These are phyloP conservation scores for Prosopocoilus inquinatus DNA, from an alignment of 2,888 invertebrate genomes.

Conservation along the genomic window DNA sequence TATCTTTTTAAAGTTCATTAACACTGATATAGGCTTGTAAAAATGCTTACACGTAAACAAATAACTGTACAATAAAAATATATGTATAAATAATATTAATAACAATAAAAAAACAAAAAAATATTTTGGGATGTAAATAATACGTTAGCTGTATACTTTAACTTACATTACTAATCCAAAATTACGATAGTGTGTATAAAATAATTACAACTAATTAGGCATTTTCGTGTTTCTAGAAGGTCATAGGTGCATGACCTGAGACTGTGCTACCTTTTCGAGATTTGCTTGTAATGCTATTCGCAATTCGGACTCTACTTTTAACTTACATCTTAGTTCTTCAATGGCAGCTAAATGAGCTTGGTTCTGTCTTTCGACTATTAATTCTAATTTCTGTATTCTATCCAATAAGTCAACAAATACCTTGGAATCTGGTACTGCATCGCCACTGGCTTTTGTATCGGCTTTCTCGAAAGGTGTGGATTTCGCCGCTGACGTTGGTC, in stretches of 20 bases:
- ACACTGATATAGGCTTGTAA: not conserved
- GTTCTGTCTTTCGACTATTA: slow-evolving; percentile 59
- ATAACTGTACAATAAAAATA: slow-evolving; percentile 3
- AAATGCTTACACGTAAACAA: not conserved
- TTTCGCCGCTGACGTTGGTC: slow-evolving; percentile 15
- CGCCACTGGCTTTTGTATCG: slow-evolving; percentile 12
- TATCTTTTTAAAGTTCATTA: no score
- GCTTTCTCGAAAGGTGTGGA: slow-evolving; percentile 21
- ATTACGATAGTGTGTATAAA: not conserved
- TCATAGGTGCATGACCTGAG: slow-evolving; percentile 67
- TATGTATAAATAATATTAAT: not conserved
- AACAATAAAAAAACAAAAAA: slow-evolving; percentile 1
- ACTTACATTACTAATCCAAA: not conserved
- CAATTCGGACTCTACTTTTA: slow-evolving; percentile 64
- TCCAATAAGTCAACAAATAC: slow-evolving; percentile 46
- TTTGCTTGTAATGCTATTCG: slow-evolving; percentile 64
- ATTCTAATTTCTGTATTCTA: slow-evolving; percentile 58
- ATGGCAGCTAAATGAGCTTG: slow-evolving; percentile 60
- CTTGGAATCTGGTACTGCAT: slow-evolving; percentile 26
- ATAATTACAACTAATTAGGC: slow-evolving; percentile 2
- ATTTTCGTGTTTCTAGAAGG: slow-evolving; percentile 3
- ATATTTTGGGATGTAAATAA: not conserved
- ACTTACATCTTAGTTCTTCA: slow-evolving; percentile 61
- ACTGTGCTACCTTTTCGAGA: slow-evolving; percentile 68
- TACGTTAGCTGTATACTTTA: not conserved